Percentiles rank a stretch among this genome's conserved stretches.
These are phyloP conservation scores for Dipus sagitta DNA, from an alignment of 2,797 vertebrate genomes.

Conservation along the genomic window DNA sequence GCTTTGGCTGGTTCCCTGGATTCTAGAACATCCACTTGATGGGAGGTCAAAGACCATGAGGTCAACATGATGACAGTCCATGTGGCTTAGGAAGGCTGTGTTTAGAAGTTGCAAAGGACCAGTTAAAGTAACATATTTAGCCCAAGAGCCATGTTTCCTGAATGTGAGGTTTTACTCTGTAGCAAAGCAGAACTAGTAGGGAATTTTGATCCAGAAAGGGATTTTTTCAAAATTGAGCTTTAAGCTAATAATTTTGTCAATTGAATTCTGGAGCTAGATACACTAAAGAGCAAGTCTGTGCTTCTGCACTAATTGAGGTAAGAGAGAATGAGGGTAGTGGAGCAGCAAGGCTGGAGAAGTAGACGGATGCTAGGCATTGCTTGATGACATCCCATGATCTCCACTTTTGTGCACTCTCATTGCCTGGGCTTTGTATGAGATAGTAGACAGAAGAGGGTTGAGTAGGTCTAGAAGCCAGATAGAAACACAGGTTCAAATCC, in stretches of 20 bases:
- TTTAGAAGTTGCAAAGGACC: background rate
- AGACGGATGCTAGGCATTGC: background rate
- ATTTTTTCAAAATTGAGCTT: background rate
- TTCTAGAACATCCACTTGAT: background rate
- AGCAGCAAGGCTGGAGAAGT: background rate
- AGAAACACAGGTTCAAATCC: background rate
- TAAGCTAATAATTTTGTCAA: constrained; percentile 28
- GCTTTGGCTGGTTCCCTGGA: background rate
- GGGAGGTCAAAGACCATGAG: background rate
- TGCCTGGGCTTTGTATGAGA: background rate
- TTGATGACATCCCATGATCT: background rate
- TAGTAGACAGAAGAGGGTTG: background rate
- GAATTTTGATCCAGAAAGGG: background rate
- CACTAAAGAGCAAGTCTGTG: background rate
- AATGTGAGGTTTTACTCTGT: background rate
- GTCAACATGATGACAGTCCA: background rate
- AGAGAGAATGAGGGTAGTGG: background rate
- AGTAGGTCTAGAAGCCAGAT: background rate
- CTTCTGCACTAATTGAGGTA: background rate
- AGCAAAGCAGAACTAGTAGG: background rate
- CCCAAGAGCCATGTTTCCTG: background rate
- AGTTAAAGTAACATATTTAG: background rate
- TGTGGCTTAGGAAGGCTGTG: background rate
- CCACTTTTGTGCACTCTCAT: background rate
- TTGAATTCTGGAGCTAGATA: background rate